Percentiles rank a stretch among this genome's conserved stretches.
phyloP scores from a whole-genome alignment of 2,797 vertebrate genomes.

The Zalophus californianus region DNA sequence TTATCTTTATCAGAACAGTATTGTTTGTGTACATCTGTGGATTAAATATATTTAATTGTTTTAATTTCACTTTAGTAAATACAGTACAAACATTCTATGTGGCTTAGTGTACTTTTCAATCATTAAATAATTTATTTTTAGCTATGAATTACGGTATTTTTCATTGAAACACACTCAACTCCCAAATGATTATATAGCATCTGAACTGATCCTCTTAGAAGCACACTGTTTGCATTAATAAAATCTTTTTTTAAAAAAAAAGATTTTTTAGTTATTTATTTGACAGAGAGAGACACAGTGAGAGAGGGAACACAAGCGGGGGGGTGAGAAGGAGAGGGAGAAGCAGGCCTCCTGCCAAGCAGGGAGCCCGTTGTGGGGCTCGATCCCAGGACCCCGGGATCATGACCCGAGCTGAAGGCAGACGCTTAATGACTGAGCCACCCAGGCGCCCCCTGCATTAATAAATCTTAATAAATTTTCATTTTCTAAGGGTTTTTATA shows the following conservation, averaged over 20 bases:
- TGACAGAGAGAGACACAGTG: no score
- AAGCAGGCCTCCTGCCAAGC: no score
- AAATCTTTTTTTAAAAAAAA: neutral
- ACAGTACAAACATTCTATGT: neutral
- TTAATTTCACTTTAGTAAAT: slow-evolving; percentile 38
- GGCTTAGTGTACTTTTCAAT: slow-evolving; percentile 58
- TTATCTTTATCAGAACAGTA: neutral
- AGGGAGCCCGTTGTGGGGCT: no score
- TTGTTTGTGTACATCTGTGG: neutral
- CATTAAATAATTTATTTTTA: slow-evolving; percentile 66
- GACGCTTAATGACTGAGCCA: no score
- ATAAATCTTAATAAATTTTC: slow-evolving; percentile 1
- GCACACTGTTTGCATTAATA: neutral
- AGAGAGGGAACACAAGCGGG: no score
- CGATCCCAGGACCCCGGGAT: no score
- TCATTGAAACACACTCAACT: slow-evolving; percentile 61
- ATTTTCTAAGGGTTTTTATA: neutral
- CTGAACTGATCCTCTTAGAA: slow-evolving; percentile 33
- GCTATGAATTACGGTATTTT: slow-evolving; percentile 65
- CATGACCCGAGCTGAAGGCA: no score
- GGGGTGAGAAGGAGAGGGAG: no score
- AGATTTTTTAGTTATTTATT: no score
- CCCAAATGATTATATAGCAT: slow-evolving; percentile 66
- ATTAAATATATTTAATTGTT: neutral
- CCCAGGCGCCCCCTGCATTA: neutral